Evolutionary conservation across 2,888 invertebrate genomes (phyloP), one percentile per base, ranked within the genome.

Genomic region (Scotopteryx bipunctaria): DNA sequence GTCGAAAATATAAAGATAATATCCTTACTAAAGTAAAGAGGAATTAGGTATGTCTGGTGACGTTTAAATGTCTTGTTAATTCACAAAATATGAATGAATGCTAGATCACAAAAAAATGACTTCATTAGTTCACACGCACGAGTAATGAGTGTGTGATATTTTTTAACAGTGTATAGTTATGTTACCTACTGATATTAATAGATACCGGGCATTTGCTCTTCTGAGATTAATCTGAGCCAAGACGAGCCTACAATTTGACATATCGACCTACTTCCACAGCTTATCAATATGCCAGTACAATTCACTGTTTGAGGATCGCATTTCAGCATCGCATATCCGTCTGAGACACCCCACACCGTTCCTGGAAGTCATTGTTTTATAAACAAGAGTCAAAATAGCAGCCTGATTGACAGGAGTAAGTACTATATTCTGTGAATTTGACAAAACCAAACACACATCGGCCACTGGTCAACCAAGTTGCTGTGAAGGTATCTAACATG

Each of bases 351-450:
- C 64, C 52, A 61, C 60, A 46, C 46, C 42, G 58, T 83, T 83
- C 81, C 66, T 50, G 63, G 79, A 80, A 82, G 66, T 21, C 45
- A 47, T 41, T 82, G 78, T 84, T 83, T 80, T 59, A 67, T 68
- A 81, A 83, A 84, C 77, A 80, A 11, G 35, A 19, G 38, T 55
- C 45, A 54, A 41, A 55, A 42, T 43, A 36, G 16, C 51, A 56
- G 36, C 32, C n/a, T 11, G 35, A 33, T 35, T 33, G 47, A 42
- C 38, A 27, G 25, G 38, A 50, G 14, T 37, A 33, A 50, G 14
- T 37, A 27, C 25, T 19, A n/a, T 23, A 46, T 38, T 38, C 31
- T 15, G 13, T 36, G 13, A 27, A 27, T 11, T 27, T 8, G 9
- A 1, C 25, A 1, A n/a, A n/a, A n/a, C n/a, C n/a, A n/a, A n/a